Conservation (phyloP, 2,888 invertebrate genomes). For the Zygaena filipendulae region DNA sequence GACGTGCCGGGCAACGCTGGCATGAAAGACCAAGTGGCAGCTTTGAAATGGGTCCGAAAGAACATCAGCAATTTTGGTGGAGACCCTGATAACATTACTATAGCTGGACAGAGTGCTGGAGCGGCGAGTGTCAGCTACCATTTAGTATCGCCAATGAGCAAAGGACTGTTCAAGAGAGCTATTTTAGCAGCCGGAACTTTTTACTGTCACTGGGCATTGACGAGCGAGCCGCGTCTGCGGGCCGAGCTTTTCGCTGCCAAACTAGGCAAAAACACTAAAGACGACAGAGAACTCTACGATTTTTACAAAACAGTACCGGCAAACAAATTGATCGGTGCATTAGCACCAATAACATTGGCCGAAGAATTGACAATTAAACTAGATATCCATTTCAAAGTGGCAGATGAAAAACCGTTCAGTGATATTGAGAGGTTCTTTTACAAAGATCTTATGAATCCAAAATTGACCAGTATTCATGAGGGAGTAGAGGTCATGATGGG, state of each 20-base stretch:
- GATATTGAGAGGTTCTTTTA: constrained; percentile 31
- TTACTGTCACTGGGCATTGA: constrained; percentile 62
- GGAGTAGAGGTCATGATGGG: constrained; percentile 76
- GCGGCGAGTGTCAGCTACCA: constrained; percentile 35
- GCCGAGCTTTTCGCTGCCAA: constrained; percentile 28
- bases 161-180: constrained; percentile 46
- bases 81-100: constrained; percentile 44
- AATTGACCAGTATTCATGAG: constrained; percentile 51
- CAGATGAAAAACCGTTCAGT: constrained; percentile 32
- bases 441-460: constrained; percentile 30
- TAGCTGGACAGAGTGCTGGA: constrained; percentile 56
- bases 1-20: constrained; percentile 55
- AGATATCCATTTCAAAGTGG: constrained; percentile 23
- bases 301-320: constrained; percentile 33
- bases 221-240: constrained; percentile 54
- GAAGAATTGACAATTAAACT: constrained; percentile 18
- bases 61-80: constrained; percentile 49
- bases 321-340: constrained; percentile 22
- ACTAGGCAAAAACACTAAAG: constrained; percentile 33
- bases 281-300: constrained; percentile 30
- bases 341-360: constrained; percentile 19
- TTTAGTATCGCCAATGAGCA: constrained; percentile 48
- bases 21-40: constrained; percentile 55
- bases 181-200: constrained; percentile 78
- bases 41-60: constrained; percentile 42